Evolutionary conservation across 2,888 invertebrate species (phyloP).

Genomic region (Hydraecia micacea): DNA sequence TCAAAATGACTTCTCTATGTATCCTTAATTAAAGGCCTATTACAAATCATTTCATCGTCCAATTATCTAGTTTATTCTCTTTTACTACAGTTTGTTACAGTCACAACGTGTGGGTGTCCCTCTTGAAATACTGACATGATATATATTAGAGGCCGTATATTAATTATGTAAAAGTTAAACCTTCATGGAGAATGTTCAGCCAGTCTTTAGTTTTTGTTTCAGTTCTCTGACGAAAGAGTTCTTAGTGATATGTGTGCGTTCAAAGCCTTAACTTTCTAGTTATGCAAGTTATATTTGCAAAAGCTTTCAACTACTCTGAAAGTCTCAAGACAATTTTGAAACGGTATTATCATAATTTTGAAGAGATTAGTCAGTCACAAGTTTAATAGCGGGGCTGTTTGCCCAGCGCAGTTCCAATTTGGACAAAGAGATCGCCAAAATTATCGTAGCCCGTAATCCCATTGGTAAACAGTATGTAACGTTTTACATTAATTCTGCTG

Average conservation of each 20-base stretch:
- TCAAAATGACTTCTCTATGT: slow-evolving; percentile 25
- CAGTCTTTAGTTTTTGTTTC: slow-evolving; percentile 17
- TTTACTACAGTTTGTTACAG: slow-evolving; percentile 26
- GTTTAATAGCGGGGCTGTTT: too few species aligned
- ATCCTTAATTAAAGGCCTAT: slow-evolving; percentile 55
- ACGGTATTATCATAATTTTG: too few species aligned
- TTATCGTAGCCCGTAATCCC: background rate
- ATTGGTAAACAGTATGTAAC: background rate
- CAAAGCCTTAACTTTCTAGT: slow-evolving; percentile 24
- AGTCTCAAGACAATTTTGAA: too few species aligned
- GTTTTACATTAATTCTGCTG: background rate
- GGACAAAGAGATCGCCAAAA: background rate
- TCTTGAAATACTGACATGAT: slow-evolving; percentile 39
- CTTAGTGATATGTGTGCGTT: slow-evolving; percentile 18
- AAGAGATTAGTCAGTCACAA: too few species aligned
- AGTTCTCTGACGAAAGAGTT: background rate
- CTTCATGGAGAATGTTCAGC: slow-evolving; percentile 32
- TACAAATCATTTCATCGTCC: slow-evolving; percentile 49
- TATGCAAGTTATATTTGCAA: background rate
- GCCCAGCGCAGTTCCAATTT: background rate
- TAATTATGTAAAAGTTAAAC: slow-evolving; percentile 52
- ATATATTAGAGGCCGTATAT: slow-evolving; percentile 41
- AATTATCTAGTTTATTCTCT: slow-evolving; percentile 60
- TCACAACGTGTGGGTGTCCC: slow-evolving; percentile 50
- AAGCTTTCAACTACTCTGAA: background rate